A percentile compares a stretch with the other conserved stretches of the same genome.
Evolutionary conservation across 2,797 vertebrate species (phyloP).

Genomic region (Syngnathus acus): DNA sequence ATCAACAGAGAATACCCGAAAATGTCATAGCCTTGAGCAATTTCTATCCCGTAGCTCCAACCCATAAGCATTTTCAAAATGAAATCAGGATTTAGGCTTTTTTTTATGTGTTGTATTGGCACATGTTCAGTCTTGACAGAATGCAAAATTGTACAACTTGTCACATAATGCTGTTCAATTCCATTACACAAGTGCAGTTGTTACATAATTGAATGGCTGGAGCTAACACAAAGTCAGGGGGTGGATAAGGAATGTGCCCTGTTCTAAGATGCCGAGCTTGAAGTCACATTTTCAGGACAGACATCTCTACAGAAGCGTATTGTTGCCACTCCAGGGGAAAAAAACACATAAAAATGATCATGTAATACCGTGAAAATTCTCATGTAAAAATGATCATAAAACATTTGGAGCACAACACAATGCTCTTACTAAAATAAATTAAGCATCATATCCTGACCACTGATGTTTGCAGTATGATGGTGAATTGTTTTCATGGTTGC

Average conservation of each 20-base stretch:
- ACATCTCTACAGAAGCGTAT: not conserved
- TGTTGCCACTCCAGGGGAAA: too few relatives aligned
- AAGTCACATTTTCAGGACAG: not conserved
- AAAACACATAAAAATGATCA: too few relatives aligned
- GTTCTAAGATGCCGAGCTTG: constrained; percentile 11
- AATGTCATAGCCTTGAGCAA: not conserved
- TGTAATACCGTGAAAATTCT: too few relatives aligned
- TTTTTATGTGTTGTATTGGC: not conserved
- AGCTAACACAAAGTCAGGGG: constrained; percentile 35
- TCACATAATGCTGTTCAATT: constrained; percentile 28
- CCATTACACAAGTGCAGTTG: constrained; percentile 48
- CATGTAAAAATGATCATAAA: too few relatives aligned
- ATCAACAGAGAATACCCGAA: not conserved
- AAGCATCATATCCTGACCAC: not conserved
- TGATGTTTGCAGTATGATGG: not conserved
- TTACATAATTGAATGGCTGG: constrained; percentile 48
- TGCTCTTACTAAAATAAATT: not conserved
- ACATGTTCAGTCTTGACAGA: not conserved
- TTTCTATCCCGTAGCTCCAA: not conserved
- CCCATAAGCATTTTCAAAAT: not conserved
- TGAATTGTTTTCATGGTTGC: not conserved
- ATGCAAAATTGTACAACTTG: constrained; percentile 15
- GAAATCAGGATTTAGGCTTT: not conserved
- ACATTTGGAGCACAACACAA: not conserved
- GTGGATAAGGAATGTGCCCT: constrained; percentile 36